A percentile compares a stretch with the other conserved stretches of the same genome.
These are phyloP conservation scores for Plebejus argus DNA, from an alignment of 2,888 invertebrate species.

Conservation along the genomic window DNA sequence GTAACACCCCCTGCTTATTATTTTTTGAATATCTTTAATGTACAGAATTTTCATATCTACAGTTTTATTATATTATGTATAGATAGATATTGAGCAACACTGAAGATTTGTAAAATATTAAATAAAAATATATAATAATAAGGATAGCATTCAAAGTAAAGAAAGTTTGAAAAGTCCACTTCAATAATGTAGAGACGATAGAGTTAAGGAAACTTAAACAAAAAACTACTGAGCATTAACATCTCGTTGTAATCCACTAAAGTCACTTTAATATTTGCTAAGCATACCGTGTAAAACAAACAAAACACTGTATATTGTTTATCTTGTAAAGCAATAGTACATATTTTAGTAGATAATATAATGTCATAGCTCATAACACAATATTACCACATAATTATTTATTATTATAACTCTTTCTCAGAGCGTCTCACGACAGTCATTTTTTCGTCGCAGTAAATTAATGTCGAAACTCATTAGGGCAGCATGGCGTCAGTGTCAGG, in stretches of 20 bases:
- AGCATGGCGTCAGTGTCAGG: slow-evolving; percentile 77
- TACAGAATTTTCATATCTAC: too few relatives aligned
- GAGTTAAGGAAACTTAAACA: background rate
- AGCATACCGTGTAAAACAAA: background rate
- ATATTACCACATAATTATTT: slow-evolving; percentile 43
- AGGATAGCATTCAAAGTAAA: background rate
- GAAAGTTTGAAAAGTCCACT: background rate
- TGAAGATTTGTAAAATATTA: too few relatives aligned
- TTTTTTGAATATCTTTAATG: too few relatives aligned
- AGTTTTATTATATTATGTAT: too few relatives aligned
- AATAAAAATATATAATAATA: too few relatives aligned
- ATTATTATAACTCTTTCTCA: slow-evolving; percentile 65
- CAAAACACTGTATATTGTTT: background rate
- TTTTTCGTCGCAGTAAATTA: slow-evolving; percentile 66
- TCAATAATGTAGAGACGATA: background rate
- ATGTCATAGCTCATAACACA: slow-evolving; percentile 35
- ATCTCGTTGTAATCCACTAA: background rate
- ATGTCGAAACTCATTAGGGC: slow-evolving; percentile 78
- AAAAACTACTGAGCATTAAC: background rate
- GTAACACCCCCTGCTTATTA: too few relatives aligned
- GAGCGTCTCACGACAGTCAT: slow-evolving; percentile 52
- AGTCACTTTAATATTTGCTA: background rate
- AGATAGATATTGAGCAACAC: background rate
- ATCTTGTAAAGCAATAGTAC: background rate
- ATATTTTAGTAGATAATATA: slow-evolving; percentile 21